A percentile compares a stretch with the other conserved stretches of the same genome.
Evolutionary conservation across 2,888 invertebrate species (phyloP).

Genomic region (Branchinecta sandiegonensis): DNA sequence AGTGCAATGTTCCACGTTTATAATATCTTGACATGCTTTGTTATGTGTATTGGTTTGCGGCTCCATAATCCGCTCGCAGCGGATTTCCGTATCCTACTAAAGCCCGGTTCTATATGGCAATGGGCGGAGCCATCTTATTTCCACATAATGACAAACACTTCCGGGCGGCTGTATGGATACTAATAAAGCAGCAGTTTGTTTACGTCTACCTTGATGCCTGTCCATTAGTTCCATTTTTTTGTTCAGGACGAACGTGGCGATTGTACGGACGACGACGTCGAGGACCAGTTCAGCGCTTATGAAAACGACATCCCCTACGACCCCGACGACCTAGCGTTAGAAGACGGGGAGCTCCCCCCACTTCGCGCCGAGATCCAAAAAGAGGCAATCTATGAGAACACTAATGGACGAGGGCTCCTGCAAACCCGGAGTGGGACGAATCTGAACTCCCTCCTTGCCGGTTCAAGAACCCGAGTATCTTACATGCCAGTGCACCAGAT

Average conservation of each 20-base stretch:
- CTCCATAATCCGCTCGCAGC: too few relatives aligned
- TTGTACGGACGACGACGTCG: conserved; percentile 14
- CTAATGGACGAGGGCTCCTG: neutral
- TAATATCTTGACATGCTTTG: too few relatives aligned
- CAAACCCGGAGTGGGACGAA: neutral
- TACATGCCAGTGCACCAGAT: neutral
- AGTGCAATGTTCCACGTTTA: too few relatives aligned
- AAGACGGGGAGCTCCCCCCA: neutral
- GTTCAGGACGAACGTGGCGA: conserved; percentile 21
- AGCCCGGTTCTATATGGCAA: too few relatives aligned
- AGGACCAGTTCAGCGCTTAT: conserved; percentile 25
- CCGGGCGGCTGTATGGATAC: too few relatives aligned
- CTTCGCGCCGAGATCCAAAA: neutral
- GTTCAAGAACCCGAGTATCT: neutral
- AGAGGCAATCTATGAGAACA: neutral
- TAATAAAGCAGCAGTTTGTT: too few relatives aligned
- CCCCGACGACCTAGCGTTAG: neutral
- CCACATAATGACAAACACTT: too few relatives aligned
- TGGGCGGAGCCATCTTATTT: too few relatives aligned
- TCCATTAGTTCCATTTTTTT: conserved; percentile 16
- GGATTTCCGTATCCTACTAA: too few relatives aligned
- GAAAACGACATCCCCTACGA: conserved; percentile 26
- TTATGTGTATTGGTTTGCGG: too few relatives aligned
- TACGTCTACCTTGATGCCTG: neutral
- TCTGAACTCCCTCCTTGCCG: neutral